Evolutionary conservation across 2,797 vertebrate species (phyloP), one percentile per base, ranked within the genome.

Genomic region (Pipistrellus nathusii): DNA sequence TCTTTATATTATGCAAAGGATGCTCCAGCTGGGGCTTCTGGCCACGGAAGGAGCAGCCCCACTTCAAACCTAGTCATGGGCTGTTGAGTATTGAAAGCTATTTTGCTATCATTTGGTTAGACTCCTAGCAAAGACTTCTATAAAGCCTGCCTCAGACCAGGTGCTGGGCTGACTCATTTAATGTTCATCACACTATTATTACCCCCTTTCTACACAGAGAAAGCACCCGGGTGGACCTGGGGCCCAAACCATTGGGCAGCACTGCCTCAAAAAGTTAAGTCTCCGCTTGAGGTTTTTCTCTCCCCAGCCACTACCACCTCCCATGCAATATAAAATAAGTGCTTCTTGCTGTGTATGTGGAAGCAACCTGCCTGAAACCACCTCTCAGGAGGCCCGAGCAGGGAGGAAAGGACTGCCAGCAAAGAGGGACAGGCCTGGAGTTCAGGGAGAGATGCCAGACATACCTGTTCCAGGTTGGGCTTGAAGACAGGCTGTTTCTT

Each of bases 401-500:
- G 53, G 44, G 46, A 85, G 51, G 44, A 66, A 27, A 75, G 10
- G 11, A 12, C 71, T 76, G 48, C 30, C 14, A 48, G 38, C 10
- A 0, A n/a, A 8, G 27, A 92, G n/a, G 77, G 38, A 32, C 20
- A 18, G 32, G 66, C 59, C 46, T 27, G 21, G 8, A 11, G 62
- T 27, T 64, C 41, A 51, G 51, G 59, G 80, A 59, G 75, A 55
- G 51, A 72, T 96, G 85, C 89, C 91, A 88, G 68, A 30, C 87
- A 80, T 93, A 68, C 84, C 81, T 91, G 25, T 41, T 87, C 69
- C 48, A 55, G 89, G 77, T 84, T 84, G 66, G 86, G 48, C 41
- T 38, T 41, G 59, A 84, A 80, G 57, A 93, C 73, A 77, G 21
- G 66, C 80, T 88, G 51, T 83, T 88, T 57, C 75, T 92, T 86